A percentile compares a stretch with the other conserved stretches of the same genome.
Evolutionary conservation across 2,797 vertebrate species (phyloP).

Genomic region (Hafferia zeledoni): DNA sequence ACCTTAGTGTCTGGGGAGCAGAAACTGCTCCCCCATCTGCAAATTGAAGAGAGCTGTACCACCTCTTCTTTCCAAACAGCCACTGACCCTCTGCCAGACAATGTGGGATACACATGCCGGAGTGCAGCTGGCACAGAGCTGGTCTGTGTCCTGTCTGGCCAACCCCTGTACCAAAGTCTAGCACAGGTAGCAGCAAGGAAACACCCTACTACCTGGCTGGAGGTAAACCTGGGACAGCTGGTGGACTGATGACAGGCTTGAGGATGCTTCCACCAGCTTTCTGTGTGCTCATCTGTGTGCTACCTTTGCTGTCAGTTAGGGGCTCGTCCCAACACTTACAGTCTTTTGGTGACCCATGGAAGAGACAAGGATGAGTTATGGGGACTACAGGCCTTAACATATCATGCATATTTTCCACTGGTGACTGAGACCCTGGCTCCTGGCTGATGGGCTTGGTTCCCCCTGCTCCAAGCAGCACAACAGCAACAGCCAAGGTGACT

Average conservation of each 20-base stretch:
- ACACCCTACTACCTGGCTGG: neutral
- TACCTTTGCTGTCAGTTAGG: neutral
- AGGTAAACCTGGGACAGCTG: neutral
- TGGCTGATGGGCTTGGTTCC: neutral
- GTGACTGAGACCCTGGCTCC: neutral
- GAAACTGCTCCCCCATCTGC: neutral
- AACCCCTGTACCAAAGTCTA: neutral
- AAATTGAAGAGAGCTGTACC: neutral
- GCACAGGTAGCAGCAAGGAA: neutral
- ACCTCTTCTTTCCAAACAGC: neutral
- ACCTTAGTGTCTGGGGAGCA: neutral
- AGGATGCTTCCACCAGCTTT: neutral
- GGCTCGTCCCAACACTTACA: neutral
- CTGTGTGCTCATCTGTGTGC: neutral
- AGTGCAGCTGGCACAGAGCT: neutral
- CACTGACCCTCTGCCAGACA: neutral
- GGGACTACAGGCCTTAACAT: neutral
- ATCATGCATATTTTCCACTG: neutral
- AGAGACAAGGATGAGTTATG: neutral
- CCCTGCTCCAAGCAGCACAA: neutral
- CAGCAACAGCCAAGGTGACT: neutral
- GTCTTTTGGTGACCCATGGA: neutral
- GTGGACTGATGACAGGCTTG: neutral
- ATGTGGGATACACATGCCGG: accelerated
- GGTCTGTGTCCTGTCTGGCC: neutral